Evolutionary conservation across 2,888 invertebrate species (phyloP), one percentile per base, ranked within the genome.

Genomic region (Calephelis perditalis): DNA sequence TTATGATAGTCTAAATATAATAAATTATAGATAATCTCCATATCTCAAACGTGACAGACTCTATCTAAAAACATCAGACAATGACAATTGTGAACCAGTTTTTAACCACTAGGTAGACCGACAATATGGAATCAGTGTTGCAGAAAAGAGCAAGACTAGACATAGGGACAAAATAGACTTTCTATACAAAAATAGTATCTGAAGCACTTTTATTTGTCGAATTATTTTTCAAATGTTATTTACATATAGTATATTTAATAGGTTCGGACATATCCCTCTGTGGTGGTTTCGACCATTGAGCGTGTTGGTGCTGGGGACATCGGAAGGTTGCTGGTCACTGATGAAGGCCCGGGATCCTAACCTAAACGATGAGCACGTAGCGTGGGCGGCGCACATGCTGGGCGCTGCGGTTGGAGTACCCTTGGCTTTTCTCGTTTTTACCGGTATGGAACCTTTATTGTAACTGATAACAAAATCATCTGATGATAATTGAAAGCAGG

Each of bases 351-450:
- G 70, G 1, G 72, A 70, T 47, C 67, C 70, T 12, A 70, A 67
- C 11, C 64, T 63, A 10, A 57, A 68, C 11, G 66, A 68, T 57
- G 78, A 77, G 15, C 77, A 79, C 67, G 91, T 95, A 64, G 94
- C 95, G 49, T 93, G 95, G 92, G 92, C 94, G 0, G 95, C 95
- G 6, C 96, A 96, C 74, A 84, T 92, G 12, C 92, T 94, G 7
- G 96, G 96, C 5, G 95, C 94, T 4, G 76, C 93, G 1, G 90
- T 93, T 0, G 96, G 95, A 0, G 81, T 94, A 2, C 83, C 94
- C 7, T 72, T 94, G 4, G 94, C 93, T 7, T 91, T 94, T 62
- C 77, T 93, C 10, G 77, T 93, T 9, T 94, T 91, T 68, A 84
- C 77, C 57, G 89, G 86, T 90, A 60, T 68, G 74, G 15, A 1